phyloP scores from a whole-genome alignment of 2,888 invertebrate genomes.

The Pocota personata region DNA sequence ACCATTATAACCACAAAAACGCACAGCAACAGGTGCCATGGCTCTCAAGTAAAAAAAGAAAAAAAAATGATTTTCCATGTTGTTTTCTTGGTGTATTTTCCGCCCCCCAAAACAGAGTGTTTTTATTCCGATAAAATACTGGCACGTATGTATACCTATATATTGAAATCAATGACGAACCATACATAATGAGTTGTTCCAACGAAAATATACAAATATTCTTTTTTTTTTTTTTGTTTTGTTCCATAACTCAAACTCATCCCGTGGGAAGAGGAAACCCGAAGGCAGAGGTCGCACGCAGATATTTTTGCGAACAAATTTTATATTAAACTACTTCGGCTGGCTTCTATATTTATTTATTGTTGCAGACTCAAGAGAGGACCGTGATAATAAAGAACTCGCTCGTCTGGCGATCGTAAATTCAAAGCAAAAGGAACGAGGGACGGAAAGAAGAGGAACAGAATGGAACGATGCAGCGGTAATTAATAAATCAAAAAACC shows the following conservation, averaged over 20 bases:
- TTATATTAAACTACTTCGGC: slow-evolving; percentile 21
- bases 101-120: not conserved
- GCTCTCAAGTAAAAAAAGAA: not conserved
- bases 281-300: not conserved
- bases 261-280: not conserved
- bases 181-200: slow-evolving; percentile 13
- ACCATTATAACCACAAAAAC: not conserved
- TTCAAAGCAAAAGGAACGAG: slow-evolving; percentile 1
- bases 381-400: slow-evolving; percentile 25
- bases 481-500: slow-evolving; percentile 71
- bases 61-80: not conserved
- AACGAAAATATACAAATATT: slow-evolving; percentile 7
- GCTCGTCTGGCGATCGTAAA: slow-evolving; percentile 20
- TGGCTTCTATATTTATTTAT: slow-evolving; percentile 37
- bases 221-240: not conserved
- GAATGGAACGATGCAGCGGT: slow-evolving; percentile 43
- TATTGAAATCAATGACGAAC: not conserved
- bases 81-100: not conserved
- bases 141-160: not conserved
- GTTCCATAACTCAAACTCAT: not conserved
- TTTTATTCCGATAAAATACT: not conserved
- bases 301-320: not conserved
- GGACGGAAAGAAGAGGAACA: not conserved
- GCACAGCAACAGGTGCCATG: slow-evolving; percentile 40
- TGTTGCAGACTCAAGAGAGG: slow-evolving; percentile 35